Evolutionary conservation across 2,797 vertebrate species (phyloP), one percentile per base, ranked within the genome.

Genomic region (Hyperoplus lanceolatus): DNA sequence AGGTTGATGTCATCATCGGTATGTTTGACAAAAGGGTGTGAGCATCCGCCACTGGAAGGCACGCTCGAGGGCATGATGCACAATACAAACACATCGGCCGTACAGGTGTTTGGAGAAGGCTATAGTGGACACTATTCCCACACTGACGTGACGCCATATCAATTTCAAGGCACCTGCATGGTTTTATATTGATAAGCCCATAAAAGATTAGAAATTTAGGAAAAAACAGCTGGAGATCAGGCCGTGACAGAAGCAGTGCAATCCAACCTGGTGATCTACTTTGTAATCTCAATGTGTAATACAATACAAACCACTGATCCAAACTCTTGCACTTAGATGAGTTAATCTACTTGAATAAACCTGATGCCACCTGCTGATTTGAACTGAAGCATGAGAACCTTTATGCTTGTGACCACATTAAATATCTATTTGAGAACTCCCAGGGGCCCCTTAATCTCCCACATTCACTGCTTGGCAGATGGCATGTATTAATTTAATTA

Each of bases 1-100:
- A 41, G 0, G 16, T 8, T 57, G 36, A 39, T 1, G 29, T 29
- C 29, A 2, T 14, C 12, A 6, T 14, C 13, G 1, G 39, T 41
- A 18, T 90, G 83, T 90, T 92, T 90, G 86, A 79, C 62, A 51
- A 85, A 38, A 65, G 78, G 90, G 89, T 69, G 90, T 86, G 82
- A 63, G 60, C 70, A 4, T 61, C 75, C 51, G 55, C 15, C 15
- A 9, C 18, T 45, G 61, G 50, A 12, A 63, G 43, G 46, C 14
- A 39, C 55, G 11, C 56, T 48, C 13, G 39, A 21, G 42, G 62
- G 21, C 18, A 45, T 45, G 69, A 73, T 48, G 55, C 64, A 56
- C 69, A 38, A 4, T 18, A 13, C 48, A 75, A 67, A 55, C 3
- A 39, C 0, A 15, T 15, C 16, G 6, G 36, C 16, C 6, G 9